Evolutionary conservation across 1,140 invertebrate genomes (phyloP), one percentile per base, ranked within the genome.

Genomic region (Vanessa atalanta): DNA sequence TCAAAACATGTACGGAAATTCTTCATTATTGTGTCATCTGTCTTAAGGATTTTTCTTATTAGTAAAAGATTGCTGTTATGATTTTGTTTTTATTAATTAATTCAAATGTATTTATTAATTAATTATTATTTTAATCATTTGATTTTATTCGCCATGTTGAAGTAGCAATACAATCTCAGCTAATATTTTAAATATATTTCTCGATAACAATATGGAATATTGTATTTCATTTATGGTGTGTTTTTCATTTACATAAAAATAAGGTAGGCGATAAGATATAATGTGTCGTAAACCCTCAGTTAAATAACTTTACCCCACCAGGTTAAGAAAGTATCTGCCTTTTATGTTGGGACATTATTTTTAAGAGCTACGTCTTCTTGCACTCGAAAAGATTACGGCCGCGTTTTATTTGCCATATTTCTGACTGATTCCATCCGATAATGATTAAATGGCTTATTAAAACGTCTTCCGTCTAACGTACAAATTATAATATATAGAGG

Each of bases 331-430:
- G 23, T 51, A 51, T 66, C 26, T 31, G 26, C 47, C 47, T 43
- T 66, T 31, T 50, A 51, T 51, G 47, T 23, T 13, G 64, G 65
- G 48, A 66, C 15, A 15, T 66, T 31, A 66, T 66, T 66, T 26
- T 53, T 66, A 37, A 66, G 50, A 53, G 65, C 26, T 23, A 16
- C 16, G 51, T 55, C 51, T 66, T n/a, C 48, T 53, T 31, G 26
- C 65, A 16, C 20, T 51, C 11, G 3, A 15, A 2, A n/a, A 37
- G 48, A 31, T 66, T 53, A 51, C 8, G 47, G 48, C 0, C 15
- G 65, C 15, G 31, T 23, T 66, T 57, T 57, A 66, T 66, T 51
- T 66, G 13, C 9, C 48, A 51, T 16, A 53, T 66, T n/a, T 50
- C 14, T n/a, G 50, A 26, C 55, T 57, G 20, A 57, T 23, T 57